Evolutionary conservation across 2,797 vertebrate species (phyloP).

Genomic region (Ceryle rudis): DNA sequence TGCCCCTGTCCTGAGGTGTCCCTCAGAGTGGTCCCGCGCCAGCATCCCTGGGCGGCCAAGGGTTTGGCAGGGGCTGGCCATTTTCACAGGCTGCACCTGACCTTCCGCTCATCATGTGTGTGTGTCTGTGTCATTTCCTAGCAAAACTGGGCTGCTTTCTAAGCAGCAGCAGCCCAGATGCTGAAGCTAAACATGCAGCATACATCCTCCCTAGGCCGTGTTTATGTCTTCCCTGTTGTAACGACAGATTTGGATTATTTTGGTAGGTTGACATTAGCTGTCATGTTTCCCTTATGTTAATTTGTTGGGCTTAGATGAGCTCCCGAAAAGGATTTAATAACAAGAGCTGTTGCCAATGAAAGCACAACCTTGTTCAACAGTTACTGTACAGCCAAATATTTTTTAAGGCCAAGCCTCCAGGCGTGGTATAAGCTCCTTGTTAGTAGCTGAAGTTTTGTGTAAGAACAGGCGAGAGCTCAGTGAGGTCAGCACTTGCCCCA

Average conservation of each 20-base stretch:
- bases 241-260: background rate
- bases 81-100: background rate
- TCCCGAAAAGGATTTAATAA: slow-evolving; percentile 38
- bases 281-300: slow-evolving; percentile 10
- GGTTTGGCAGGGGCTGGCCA: background rate
- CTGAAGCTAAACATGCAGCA: background rate
- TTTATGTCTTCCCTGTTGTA: background rate
- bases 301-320: slow-evolving; percentile 40
- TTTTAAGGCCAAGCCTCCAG: background rate
- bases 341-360: background rate
- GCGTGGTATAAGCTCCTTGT: background rate
- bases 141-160: background rate
- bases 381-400: background rate
- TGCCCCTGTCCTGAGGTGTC: background rate
- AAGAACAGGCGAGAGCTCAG: background rate
- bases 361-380: slow-evolving; percentile 15
- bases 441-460: background rate
- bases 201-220: background rate
- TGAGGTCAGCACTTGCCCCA: background rate
- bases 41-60: rapidly evolving
- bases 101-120: background rate
- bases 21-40: background rate
- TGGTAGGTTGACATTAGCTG: background rate
- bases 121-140: background rate
- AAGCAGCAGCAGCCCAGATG: background rate